Evolutionary conservation across 2,113 vertebrate species (phyloP).

Genomic region (Gasterosteus nipponicus): DNA sequence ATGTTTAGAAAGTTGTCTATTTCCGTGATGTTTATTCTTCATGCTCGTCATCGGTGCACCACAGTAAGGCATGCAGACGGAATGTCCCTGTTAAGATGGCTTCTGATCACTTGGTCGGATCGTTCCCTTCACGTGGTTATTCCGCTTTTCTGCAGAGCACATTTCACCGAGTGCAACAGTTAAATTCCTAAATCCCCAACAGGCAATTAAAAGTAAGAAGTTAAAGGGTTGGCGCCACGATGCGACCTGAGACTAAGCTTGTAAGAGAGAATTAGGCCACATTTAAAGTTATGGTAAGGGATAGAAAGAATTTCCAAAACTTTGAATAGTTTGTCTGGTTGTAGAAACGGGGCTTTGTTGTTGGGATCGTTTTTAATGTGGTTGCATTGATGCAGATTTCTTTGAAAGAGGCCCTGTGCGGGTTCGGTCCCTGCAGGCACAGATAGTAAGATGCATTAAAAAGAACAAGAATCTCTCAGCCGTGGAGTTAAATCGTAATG

Average conservation of each 20-base stretch:
- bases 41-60: background rate
- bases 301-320: slow-evolving; percentile 1
- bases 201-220: slow-evolving; percentile 58
- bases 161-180: slow-evolving; percentile 35
- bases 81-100: background rate
- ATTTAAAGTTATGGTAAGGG: slow-evolving; percentile 28
- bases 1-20: no score
- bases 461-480: slow-evolving; percentile 30
- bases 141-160: slow-evolving; percentile 24
- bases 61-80: background rate
- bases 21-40: no score
- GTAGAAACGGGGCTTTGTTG: slow-evolving; percentile 23
- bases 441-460: slow-evolving; percentile 14
- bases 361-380: slow-evolving; percentile 22
- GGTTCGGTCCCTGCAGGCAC: slow-evolving; percentile 5
- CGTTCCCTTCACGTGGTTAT: slow-evolving; percentile 22
- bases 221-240: slow-evolving; percentile 32
- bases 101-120: background rate
- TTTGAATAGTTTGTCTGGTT: slow-evolving; percentile 24
- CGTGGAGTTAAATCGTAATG: slow-evolving; percentile 25
- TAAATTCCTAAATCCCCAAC: background rate
- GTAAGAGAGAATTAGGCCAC: slow-evolving; percentile 28
- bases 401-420: slow-evolving; percentile 11
- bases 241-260: slow-evolving; percentile 45
- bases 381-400: slow-evolving; percentile 1